Percentiles rank a stretch among this genome's conserved stretches.
phyloP scores from a whole-genome alignment of 2,113 vertebrate genomes.

The Spheniscus mendiculus region DNA sequence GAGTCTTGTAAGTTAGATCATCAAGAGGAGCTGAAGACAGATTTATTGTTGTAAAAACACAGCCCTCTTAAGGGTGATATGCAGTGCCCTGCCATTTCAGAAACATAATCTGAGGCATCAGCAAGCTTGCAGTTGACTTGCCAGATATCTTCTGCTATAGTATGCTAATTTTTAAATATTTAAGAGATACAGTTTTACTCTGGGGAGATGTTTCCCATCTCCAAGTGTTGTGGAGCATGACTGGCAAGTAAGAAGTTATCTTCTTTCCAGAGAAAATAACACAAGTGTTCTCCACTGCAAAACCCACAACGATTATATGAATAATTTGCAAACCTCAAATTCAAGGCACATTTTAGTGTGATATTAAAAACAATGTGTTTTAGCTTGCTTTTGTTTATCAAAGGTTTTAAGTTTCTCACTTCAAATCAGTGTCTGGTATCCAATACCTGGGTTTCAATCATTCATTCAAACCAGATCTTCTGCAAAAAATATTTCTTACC shows the following conservation, averaged over 20 bases:
- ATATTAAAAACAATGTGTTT: neutral
- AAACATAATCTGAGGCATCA: neutral
- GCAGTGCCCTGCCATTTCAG: neutral
- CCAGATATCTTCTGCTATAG: neutral
- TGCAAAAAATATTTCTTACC: neutral
- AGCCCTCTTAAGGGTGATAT: neutral
- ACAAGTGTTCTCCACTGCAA: neutral
- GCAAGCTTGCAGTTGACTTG: neutral
- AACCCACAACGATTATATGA: neutral
- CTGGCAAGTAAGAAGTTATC: neutral
- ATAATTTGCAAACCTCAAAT: neutral
- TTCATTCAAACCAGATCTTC: conserved; percentile 49
- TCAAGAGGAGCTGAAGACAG: neutral
- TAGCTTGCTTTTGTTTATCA: neutral
- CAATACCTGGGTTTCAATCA: neutral
- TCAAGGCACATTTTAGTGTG: neutral
- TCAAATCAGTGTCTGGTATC: neutral
- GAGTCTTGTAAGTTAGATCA: neutral
- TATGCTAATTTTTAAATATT: neutral
- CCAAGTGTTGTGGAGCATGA: neutral
- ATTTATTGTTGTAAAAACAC: conserved; percentile 8
- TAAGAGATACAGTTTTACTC: neutral
- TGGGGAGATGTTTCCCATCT: neutral
- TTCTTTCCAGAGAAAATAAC: neutral
- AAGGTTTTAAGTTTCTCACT: neutral